phyloP scores from a whole-genome alignment of 2,797 vertebrate species.

The Catharus ustulatus region DNA sequence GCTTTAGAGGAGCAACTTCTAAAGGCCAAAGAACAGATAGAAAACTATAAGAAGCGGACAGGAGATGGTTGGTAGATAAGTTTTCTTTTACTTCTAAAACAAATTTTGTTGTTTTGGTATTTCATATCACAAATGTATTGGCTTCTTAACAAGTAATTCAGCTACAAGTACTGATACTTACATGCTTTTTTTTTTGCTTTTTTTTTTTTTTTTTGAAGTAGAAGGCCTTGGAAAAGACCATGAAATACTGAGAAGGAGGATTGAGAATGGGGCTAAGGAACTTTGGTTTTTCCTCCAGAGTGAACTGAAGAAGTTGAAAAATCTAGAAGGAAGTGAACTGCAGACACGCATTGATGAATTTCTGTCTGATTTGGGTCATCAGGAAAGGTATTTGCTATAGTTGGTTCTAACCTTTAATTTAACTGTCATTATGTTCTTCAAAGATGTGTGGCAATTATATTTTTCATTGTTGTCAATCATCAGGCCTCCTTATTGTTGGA shows the following conservation, averaged over 20 bases:
- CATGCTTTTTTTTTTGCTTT: not conserved
- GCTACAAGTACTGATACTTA: not conserved
- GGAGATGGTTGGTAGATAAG: slow-evolving; percentile 85
- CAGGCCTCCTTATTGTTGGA: not conserved
- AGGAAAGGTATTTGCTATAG: slow-evolving; percentile 86
- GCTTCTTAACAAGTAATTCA: not conserved
- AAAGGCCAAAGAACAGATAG: slow-evolving; percentile 97
- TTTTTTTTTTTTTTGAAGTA: not conserved
- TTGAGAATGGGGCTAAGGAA: slow-evolving; percentile 95
- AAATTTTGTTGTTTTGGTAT: not conserved
- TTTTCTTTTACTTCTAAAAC: not conserved
- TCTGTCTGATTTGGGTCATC: slow-evolving; percentile 93
- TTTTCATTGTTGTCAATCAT: slow-evolving; percentile 11
- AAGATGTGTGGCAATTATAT: not conserved
- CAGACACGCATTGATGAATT: slow-evolving; percentile 89
- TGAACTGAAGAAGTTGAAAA: slow-evolving; percentile 93
- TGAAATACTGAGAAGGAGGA: slow-evolving; percentile 90
- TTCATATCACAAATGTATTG: not conserved
- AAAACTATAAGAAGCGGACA: slow-evolving; percentile 91
- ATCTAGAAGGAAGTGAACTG: slow-evolving; percentile 83
- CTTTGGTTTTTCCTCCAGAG: slow-evolving; percentile 98
- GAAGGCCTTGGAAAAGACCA: slow-evolving; percentile 89
- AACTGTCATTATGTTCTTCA: not conserved
- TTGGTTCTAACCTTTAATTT: not conserved
- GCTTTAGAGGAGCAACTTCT: slow-evolving; percentile 94